Evolutionary conservation across 2,888 invertebrate species (phyloP), one percentile per base, ranked within the genome.

Genomic region (Beris chalybata): DNA sequence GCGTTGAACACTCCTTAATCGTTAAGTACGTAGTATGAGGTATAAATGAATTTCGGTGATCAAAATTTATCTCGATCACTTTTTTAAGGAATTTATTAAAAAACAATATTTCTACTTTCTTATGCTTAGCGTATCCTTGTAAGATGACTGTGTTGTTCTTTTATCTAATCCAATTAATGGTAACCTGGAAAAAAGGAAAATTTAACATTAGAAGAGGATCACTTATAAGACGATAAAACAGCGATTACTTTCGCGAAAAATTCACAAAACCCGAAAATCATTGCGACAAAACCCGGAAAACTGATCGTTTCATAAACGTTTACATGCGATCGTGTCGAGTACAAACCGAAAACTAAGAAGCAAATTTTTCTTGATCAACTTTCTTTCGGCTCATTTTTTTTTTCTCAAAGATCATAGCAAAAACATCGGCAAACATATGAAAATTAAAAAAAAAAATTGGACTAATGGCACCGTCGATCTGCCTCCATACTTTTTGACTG

Each of bases 271-370:
- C 9, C 15, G 15, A 15, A 54, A 53, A 12, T 9, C 64, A 64
- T 64, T 44, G 50, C 54, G 44, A 38, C 38, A 52, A 12, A 12
- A 52, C 13, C 29, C 29, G 7, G 38, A 5, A 9, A 38, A 38
- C 7, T 38, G 38, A 7, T 7, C 48, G 2, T 48, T 15, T 48
- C 48, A 43, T 50, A 38, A 22, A 22, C 22, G 22, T 22, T 22
- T 52, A 64, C 64, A 66, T 58, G 64, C 63, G 66, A 64, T 66
- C 68, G 11, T 66, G 45, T 52, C 58, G 53, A 58, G 63, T 55
- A 50, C 63, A 47, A 48, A 30, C 32, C 56, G 50, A 50, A 63
- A 61, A 68, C 66, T 66, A 52, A 63, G 56, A 44, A 43, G 55
- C 47, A 59, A 55, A 43, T 65, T 38, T 57, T 22, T 64, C 58